Evolutionary conservation across 2,888 invertebrate genomes (phyloP), one percentile per base, ranked within the genome.

Genomic region (Mythimna lalbum): DNA sequence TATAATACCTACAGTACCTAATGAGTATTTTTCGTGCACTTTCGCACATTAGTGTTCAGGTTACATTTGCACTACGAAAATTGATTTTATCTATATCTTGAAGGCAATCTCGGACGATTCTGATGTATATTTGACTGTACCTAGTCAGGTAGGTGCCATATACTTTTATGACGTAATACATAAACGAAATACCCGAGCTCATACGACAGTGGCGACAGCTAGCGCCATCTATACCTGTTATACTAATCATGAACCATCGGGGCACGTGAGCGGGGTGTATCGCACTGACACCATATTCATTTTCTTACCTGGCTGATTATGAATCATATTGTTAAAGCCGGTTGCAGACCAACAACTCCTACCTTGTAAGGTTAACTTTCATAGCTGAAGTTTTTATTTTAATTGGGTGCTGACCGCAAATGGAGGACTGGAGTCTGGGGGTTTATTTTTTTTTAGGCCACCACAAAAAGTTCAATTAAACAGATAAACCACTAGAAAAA

Each of bases 221-320:
- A 76, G 31, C 57, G 72, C 78, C 66, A 78, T 78, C 72, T 78
- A 62, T 81, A 77, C 10, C 31, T 77, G 62, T 81, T 78, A 77
- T 57, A 55, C 49, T 78, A 78, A 78, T 71, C 63, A 67, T 71
- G 72, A 78, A 52, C 55, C 71, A 78, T 78, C 17, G 71, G 43
- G 10, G 66, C 43, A 81, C 78, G 78, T 81, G 81, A 50, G 66
- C 36, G 14, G 43, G 67, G 67, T 63, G 63, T 80, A 80, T 63
- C 63, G 19, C n/a, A n/a, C 33, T 63, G 53, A 50, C 47, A 62
- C 52, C 52, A 47, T 69, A 63, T 76, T 63, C 5, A 69, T 76
- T 63, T 63, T 59, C 59, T 50, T 27, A 60, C 14, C 49, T 39
- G 50, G 23, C 33, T 27, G 33, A 43, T 19, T 19, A 27, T 43